Base-by-base conservation (phyloP, 2,113 vertebrate genomes). In the Ailuropoda melanoleuca region DNA sequence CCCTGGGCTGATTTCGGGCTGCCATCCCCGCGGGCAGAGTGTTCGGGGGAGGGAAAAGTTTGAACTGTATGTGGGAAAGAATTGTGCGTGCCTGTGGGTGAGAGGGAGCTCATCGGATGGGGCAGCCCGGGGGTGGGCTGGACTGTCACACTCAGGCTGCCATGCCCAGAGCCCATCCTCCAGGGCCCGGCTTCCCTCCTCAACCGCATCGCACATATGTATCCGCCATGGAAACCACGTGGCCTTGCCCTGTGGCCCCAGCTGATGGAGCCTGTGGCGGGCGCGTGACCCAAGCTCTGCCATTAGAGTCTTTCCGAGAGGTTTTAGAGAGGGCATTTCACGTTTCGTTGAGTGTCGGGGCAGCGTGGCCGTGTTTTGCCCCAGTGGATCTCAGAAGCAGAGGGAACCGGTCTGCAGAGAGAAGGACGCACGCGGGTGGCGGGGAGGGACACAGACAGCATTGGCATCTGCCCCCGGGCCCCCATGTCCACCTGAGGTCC, bases 121-220 rank as follows among this genome's bases (percentile, higher is more conserved):
- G 88, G n/a, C 53, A 12, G 58, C 5, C 50, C 12, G 4, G 86
- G 34, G 50, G 9, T 34, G n/a, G 58, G 8, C 1, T 1, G 84
- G 7, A 8, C n/a, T 39, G 56, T 24, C 37, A 3, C 48, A 2
- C 0, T 1, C 0, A 3, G 18, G 8, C 85, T 37, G 5, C 14
- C 1, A 3, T 1, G 17, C 34, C 19, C 15, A 10, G 46, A 7
- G 2, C 31, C 58, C 24, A 0, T 26, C 46, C 62, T 39, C 14
- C 24, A 39, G 85, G 31, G 18, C 1, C 1, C 4, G 1, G 3
- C 13, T 1, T 9, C 55, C 62, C 23, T 39, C n/a, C 1, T 37
- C 18, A 8, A n/a, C 17, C 15, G 19, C 2, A 0, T 6, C 1
- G 10, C 1, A 1, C 2, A 0, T 26, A 7, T 4, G 19, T 15